Evolutionary conservation across 1,140 invertebrate genomes (phyloP).

Genomic region (Harlomillsia oculata): DNA sequence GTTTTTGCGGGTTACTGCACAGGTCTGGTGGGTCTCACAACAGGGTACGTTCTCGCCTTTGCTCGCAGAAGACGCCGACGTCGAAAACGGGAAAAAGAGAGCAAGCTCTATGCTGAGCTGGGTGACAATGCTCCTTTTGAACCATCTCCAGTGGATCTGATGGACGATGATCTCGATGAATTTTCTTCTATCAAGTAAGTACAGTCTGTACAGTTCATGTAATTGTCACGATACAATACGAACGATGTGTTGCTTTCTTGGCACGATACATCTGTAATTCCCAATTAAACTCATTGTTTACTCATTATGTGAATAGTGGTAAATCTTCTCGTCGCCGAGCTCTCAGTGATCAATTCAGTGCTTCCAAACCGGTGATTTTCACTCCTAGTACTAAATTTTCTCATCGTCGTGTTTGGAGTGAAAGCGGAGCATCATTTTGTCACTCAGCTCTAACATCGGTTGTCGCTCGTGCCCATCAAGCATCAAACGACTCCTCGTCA

Average conservation of each 20-base stretch:
- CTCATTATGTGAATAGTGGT: background rate
- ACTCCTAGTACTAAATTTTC: constrained; percentile 9
- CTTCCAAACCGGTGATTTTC: constrained; percentile 9
- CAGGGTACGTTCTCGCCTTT: constrained; percentile 37
- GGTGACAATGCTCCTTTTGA: constrained; percentile 22
- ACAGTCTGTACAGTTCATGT: background rate
- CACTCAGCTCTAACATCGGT: constrained; percentile 9
- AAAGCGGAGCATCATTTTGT: constrained; percentile 11
- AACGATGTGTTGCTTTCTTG: background rate
- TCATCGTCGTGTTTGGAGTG: constrained; percentile 17
- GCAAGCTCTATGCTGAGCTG: constrained; percentile 11
- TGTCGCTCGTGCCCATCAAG: background rate
- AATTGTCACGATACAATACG: background rate
- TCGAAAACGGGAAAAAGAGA: constrained; percentile 16
- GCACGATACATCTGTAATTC: background rate
- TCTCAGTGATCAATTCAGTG: constrained; percentile 21
- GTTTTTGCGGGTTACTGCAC: constrained; percentile 38
- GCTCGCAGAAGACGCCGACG: constrained; percentile 25
- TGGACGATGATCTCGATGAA: constrained; percentile 21
- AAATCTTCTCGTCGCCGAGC: constrained; percentile 7
- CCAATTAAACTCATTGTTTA: background rate
- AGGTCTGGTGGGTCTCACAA: constrained; percentile 36
- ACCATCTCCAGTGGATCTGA: constrained; percentile 9
- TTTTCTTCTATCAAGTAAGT: constrained; percentile 4
- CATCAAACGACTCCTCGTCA: constrained; percentile 8